These are phyloP conservation scores for Centruroides sculpturatus DNA, from an alignment of 1,140 invertebrate species.

Conservation along the genomic window DNA sequence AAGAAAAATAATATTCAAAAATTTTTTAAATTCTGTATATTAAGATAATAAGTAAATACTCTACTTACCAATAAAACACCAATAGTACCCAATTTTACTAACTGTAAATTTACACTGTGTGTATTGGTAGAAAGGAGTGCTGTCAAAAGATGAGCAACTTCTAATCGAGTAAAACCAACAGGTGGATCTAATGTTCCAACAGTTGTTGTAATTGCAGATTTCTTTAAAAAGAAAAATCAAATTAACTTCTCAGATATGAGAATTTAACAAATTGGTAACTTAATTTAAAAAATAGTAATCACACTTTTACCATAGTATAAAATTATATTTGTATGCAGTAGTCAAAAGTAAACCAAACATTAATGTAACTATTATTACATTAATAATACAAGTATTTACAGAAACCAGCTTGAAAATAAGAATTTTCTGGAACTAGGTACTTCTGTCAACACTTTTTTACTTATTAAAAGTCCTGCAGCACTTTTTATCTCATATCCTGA, in stretches of 20 bases:
- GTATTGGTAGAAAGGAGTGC: slow-evolving; percentile 50
- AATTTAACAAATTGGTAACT: background rate
- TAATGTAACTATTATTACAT: no score
- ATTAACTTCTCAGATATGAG: no score
- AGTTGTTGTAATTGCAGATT: slow-evolving; percentile 45
- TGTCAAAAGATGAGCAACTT: slow-evolving; percentile 54
- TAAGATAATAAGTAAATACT: background rate
- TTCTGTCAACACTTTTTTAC: no score
- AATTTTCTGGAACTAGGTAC: no score
- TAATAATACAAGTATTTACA: no score
- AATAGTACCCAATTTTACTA: slow-evolving; percentile 41
- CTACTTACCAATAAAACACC: slow-evolving; percentile 43
- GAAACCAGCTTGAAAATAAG: no score
- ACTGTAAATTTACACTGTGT: slow-evolving; percentile 37
- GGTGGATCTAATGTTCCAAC: slow-evolving; percentile 49
- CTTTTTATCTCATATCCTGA: no score
- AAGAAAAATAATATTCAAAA: background rate
- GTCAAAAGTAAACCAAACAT: no score
- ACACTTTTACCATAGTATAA: background rate
- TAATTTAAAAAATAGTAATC: background rate
- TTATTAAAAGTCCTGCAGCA: no score
- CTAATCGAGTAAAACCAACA: slow-evolving; percentile 56
- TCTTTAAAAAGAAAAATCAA: slow-evolving; percentile 26
- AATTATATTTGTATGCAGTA: no score
- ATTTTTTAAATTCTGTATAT: background rate